Evolutionary conservation across 2,888 invertebrate species (phyloP).

Genomic region (Syrista parreyssii): DNA sequence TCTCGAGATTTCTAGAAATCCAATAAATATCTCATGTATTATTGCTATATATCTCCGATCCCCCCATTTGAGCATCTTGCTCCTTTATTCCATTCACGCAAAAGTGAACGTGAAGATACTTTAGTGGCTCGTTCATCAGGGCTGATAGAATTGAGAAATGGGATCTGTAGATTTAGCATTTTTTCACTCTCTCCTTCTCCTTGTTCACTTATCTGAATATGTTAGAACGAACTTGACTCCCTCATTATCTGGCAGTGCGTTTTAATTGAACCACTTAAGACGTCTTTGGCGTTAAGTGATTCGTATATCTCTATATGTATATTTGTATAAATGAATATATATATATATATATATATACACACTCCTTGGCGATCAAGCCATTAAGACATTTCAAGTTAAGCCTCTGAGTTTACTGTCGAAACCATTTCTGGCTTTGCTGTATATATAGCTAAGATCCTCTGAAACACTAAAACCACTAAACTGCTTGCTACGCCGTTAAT

Average conservation of each 20-base stretch:
- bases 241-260: slow-evolving; percentile 16
- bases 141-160: neutral
- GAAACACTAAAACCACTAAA: slow-evolving; percentile 42
- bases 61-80: neutral
- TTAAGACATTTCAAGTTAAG: slow-evolving; percentile 34
- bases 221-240: slow-evolving; percentile 5
- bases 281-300: slow-evolving; percentile 25
- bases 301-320: slow-evolving; percentile 16
- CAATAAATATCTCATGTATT: neutral
- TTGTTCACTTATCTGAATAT: neutral
- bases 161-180: slow-evolving; percentile 18
- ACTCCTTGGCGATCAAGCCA: slow-evolving; percentile 30
- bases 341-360: slow-evolving; percentile 9
- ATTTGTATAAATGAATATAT: neutral
- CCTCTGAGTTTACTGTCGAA: slow-evolving; percentile 28
- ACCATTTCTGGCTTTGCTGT: slow-evolving; percentile 24
- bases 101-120: neutral
- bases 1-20: neutral
- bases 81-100: neutral
- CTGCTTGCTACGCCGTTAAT: slow-evolving; percentile 36
- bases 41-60: neutral
- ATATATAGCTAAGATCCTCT: slow-evolving; percentile 28
- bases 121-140: neutral
- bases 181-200: slow-evolving; percentile 14
- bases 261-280: slow-evolving; percentile 31